Percentiles rank a stretch among this genome's conserved stretches.
These are phyloP conservation scores for Carapus acus DNA, from an alignment of 2,797 vertebrate species.

Conservation along the genomic window DNA sequence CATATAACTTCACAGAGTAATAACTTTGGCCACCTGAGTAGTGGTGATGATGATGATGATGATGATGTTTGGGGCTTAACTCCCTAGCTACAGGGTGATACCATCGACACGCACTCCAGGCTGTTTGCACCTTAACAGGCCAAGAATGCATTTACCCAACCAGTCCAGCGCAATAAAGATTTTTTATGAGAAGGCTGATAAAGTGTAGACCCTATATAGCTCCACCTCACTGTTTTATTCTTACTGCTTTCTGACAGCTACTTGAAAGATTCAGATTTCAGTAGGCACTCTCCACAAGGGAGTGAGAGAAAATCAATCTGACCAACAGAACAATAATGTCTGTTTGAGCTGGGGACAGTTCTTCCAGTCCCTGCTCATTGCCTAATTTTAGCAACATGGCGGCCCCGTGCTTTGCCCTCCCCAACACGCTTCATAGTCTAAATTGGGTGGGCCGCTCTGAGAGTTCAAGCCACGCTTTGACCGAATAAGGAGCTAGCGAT, in stretches of 20 bases:
- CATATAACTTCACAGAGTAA: no score
- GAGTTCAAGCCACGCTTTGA: conserved; percentile 65
- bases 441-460: conserved; percentile 63
- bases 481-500: conserved; percentile 71
- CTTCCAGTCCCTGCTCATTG: conserved; percentile 45
- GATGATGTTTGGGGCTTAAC: no score
- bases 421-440: conserved; percentile 57
- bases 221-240: not conserved
- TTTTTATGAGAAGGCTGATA: conserved; percentile 29
- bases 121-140: conserved; percentile 13
- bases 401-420: conserved; percentile 41
- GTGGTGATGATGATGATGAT: not conserved
- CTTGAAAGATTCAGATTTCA: not conserved
- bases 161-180: conserved; percentile 25
- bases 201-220: conserved; percentile 2
- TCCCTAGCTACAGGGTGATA: no score
- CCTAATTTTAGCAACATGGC: conserved; percentile 68
- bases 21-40: not conserved
- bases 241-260: not conserved
- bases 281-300: not conserved
- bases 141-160: conserved; percentile 10
- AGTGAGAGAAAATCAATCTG: no score
- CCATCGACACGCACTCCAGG: not conserved
- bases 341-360: conserved; percentile 37
- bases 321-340: conserved; percentile 36